Base-by-base conservation (phyloP, 2,888 invertebrate genomes). In the Chouioia cunea region DNA sequence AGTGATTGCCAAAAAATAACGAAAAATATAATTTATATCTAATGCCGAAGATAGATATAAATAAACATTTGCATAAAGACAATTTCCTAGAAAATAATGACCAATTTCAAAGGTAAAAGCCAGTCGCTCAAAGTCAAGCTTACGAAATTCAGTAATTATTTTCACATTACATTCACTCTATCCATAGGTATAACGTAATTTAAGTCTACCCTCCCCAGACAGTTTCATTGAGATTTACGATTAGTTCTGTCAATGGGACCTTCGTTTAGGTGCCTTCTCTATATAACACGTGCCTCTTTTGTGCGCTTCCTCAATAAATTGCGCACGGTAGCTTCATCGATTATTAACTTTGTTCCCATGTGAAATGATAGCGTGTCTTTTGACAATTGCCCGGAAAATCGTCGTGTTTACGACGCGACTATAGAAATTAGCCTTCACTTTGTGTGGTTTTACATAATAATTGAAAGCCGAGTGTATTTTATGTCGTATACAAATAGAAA, bases 141-240 rank as follows among this genome's bases (percentile, higher is more conserved):
- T 36, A 12, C 36, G 12, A 36, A 36, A 36, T 36, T 12, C 23
- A 12, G 16, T 10, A 59, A 70, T 53, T 70, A 64, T 64, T 59
- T 59, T 59, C 15, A 16, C 43, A 20, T 66, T 53, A 59, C 44
- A 22, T 2, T 10, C 16, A 12, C 12, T 14, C 18, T 43, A 53
- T 60, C 48, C 12, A n/a, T 43, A 48, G 12, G 50, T 12, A 6
- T 23, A 4, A n/a, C n/a, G 67, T 62, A 57, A 62, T n/a, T n/a
- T 54, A 63, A 62, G 68, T 60, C 63, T 15, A 14, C 18, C 18
- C 52, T 53, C 16, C 3, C 52, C 23, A 50, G 23, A 15, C 46
- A 54, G 60, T 66, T 63, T 20, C 63, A 63, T 66, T 57, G 63
- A 71, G 58, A 71, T 71, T 71, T 66, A 71, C 60, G 52, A 44